Base-by-base conservation (phyloP, 2,888 invertebrate species). In the Rhingia campestris region DNA sequence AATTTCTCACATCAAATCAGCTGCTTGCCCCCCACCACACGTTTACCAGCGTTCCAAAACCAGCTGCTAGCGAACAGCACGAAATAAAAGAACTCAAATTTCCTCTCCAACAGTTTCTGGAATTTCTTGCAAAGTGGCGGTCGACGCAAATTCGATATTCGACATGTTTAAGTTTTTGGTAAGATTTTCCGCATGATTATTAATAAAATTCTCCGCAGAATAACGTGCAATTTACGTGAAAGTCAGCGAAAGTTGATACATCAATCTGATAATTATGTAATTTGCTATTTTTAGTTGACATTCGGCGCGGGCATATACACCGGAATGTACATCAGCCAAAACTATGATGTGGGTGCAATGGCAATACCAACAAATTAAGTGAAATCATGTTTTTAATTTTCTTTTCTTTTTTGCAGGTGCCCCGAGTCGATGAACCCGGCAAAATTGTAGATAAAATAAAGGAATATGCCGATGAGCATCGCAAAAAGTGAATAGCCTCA, bases 391-490 rank as follows among this genome's bases (percentile, higher is more conserved):
- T 63, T 74, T 61, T 64, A 33, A 61, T 76, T 54, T 73, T 51
- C 45, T 6, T 43, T 45, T 51, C 70, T 45, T 49, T 56, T 49
- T 72, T 53, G 73, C 91, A 97, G 97, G 93, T 97, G 86, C 97
- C 97, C 6, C 94, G 95, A 90, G 96, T 97, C 4, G 97, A 97
- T 91, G 96, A 97, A 87, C 98, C 97, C 4, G 91, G 92, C 80
- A 94, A 94, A 87, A 89, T 97, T 87, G 92, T 95, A 88, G 94
- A 95, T 86, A 95, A 94, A 91, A 90, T 95, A 51, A 95, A 94
- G 90, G 93, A 94, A 67, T 95, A 93, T 89, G 91, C 95, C 30
- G 95, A 96, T 7, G 88, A 90, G 12, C 88, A 89, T 76, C 89
- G 89, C 86, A 93, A 93, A 82, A 95, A 96, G 92, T 90, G 90